These are phyloP conservation scores for Hapalemur alaotrensis DNA, from an alignment of 2,797 vertebrate genomes.

Conservation along the genomic window DNA sequence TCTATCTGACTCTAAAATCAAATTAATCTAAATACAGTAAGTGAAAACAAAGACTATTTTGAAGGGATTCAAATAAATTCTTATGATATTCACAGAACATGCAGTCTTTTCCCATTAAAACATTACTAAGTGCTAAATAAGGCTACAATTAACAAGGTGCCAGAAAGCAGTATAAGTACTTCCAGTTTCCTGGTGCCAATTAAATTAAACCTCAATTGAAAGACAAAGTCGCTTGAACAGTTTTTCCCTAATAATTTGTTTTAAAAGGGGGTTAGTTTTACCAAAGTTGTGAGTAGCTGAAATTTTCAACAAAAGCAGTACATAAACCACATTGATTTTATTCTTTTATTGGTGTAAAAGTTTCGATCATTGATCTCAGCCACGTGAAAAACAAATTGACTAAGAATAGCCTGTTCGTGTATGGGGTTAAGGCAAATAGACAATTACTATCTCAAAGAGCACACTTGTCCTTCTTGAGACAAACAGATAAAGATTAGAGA, in stretches of 20 bases:
- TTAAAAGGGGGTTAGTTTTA: slow-evolving; percentile 46
- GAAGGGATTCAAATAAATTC: slow-evolving; percentile 68
- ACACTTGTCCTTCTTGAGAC: background rate
- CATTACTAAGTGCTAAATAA: slow-evolving; percentile 59
- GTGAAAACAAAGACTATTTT: slow-evolving; percentile 57
- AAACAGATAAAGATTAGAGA: background rate
- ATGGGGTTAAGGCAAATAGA: background rate
- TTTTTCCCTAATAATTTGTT: slow-evolving; percentile 34
- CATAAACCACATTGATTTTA: slow-evolving; percentile 37
- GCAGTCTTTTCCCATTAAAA: slow-evolving; percentile 73
- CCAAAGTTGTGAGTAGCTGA: slow-evolving; percentile 16
- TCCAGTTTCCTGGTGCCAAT: slow-evolving; percentile 76
- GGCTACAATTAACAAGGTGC: slow-evolving; percentile 78
- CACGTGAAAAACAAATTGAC: background rate
- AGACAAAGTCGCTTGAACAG: slow-evolving; percentile 64
- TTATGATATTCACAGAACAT: slow-evolving; percentile 69
- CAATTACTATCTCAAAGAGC: background rate
- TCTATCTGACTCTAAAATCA: slow-evolving; percentile 63
- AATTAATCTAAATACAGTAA: slow-evolving; percentile 57
- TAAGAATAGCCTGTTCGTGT: background rate
- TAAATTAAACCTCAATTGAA: slow-evolving; percentile 34
- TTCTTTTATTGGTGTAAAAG: background rate
- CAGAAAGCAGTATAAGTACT: slow-evolving; percentile 77
- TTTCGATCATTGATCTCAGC: background rate
- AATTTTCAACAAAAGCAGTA: background rate